Conservation (phyloP, 2,113 vertebrate species). For the Corvus hawaiiensis region DNA sequence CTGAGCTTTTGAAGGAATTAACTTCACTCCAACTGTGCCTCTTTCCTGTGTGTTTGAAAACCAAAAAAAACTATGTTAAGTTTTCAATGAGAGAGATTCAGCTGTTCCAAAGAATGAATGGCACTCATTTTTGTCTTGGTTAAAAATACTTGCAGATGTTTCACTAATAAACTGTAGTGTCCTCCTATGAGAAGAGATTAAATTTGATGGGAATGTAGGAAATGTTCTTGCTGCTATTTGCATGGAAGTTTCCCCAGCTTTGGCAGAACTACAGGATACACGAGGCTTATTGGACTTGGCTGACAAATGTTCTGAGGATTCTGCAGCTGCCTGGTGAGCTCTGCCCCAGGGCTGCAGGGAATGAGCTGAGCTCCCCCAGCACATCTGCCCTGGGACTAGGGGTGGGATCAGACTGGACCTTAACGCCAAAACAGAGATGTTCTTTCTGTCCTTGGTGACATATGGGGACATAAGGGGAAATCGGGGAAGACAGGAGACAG, state of each 20-base stretch:
- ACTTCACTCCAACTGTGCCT: neutral
- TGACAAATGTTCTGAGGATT: neutral
- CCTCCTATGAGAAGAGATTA: neutral
- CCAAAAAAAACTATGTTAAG: neutral
- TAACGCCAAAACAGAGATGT: neutral
- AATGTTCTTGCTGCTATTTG: slow-evolving; percentile 19
- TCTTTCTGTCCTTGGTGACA: neutral
- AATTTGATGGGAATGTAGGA: slow-evolving; percentile 23
- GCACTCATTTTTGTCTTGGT: slow-evolving; percentile 11
- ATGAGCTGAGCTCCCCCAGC: neutral
- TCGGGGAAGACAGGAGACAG: neutral
- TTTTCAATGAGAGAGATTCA: neutral
- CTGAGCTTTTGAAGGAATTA: neutral
- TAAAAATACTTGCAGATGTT: slow-evolving; percentile 48
- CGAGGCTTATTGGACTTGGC: neutral
- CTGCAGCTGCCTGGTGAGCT: neutral
- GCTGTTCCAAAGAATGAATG: slow-evolving; percentile 23
- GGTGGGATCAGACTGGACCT: neutral
- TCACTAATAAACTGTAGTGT: slow-evolving; percentile 20
- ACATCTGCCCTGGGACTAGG: neutral
- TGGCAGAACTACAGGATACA: neutral
- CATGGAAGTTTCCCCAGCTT: neutral
- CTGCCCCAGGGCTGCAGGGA: neutral
- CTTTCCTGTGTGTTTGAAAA: neutral
- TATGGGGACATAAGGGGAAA: neutral